Base-by-base conservation (phyloP, 2,888 invertebrate genomes). In the Helleia helle region DNA sequence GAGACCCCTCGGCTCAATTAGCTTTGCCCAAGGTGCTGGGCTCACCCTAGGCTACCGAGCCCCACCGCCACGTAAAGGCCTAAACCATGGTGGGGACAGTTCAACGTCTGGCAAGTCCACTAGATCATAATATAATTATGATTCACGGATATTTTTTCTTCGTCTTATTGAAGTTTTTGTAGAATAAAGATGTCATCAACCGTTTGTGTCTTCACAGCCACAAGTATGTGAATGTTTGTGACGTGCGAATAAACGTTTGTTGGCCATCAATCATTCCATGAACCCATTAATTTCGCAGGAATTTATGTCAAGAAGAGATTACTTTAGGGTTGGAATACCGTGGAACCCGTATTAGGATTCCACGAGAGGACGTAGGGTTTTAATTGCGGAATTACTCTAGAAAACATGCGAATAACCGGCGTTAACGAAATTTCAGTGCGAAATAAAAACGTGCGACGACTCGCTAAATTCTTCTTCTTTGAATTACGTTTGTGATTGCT, bases 341-440 rank as follows among this genome's bases (percentile, higher is more conserved):
- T 13, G 7, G 50, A 55, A 53, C 56, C 54, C 50, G 54, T 56
- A 60, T 50, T 31, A 36, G 55, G 47, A 63, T 62, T 48, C 62
- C 56, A 41, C 43, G 49, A 50, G 43, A 55, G 54, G 55, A 52
- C 51, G 50, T 54, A 47, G 60, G n/a, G 51, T 66, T 69, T 73
- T 73, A 73, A 74, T 75, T 73, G 63, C 59, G 49, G 55, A 73
- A 72, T 70, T 67, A 61, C 58, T 59, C 48, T 46, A 51, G 61
- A 55, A 55, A 55, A 59, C 12, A 9, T 22, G 34, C 12, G 8
- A 22, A 22, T 22, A 4, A 11, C 18, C 6, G 11, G 14, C 31
- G 11, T 12, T 12, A 22, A 34, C 4, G 18, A 13, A 34, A 22
- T 18, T 6, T 7, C 8, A 22, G 6, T 22, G 8, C 5, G 6